Base-by-base conservation (phyloP, 2,888 invertebrate species). In the Esperia sulphurella region DNA sequence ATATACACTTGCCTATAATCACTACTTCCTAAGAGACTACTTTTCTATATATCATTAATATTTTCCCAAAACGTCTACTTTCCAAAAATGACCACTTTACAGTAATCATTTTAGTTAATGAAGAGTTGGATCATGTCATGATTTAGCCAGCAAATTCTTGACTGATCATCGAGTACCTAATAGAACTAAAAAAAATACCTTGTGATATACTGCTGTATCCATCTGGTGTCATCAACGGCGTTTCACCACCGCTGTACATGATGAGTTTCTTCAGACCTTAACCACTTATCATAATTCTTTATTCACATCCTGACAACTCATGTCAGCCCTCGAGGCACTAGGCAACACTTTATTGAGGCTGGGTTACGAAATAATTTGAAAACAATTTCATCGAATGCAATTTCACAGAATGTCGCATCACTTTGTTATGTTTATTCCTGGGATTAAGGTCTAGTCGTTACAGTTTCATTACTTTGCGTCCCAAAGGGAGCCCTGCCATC, bases 211-310 rank as follows among this genome's bases (percentile, higher is more conserved):
- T 79, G 74, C 82, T 81, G 69, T 89, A 89, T 1, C 89, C 89
- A 73, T 89, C 89, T 0, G 89, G 89, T 2, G 85, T 82, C 80
- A 89, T 85, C 53, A 89, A 61, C 7, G 89, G 89, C 0, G 89
- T 89, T 10, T 76, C 81, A 0, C 87, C 85, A 37, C 72, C 73
- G 58, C 72, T 78, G 43, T 68, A 85, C 86, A 87, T 85, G 35
- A 30, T 59, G 14, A 14, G 13, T 40, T 39, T 44, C 44, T 6
- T 10, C 28, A 7, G 8, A 1, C 14, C 9, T 43, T 33, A 31
- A 2, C 13, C 28, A 30, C 9, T 14, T n/a, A 37, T 35, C 38
- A 44, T 14, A 12, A 37, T 37, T 28, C 10, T 13, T 30, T 43
- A 49, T 46, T 51, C 39, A 47, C 41, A 29, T 37, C 29, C 7